These are phyloP conservation scores for Eurytoma adleriae DNA, from an alignment of 2,888 invertebrate genomes.

Conservation along the genomic window DNA sequence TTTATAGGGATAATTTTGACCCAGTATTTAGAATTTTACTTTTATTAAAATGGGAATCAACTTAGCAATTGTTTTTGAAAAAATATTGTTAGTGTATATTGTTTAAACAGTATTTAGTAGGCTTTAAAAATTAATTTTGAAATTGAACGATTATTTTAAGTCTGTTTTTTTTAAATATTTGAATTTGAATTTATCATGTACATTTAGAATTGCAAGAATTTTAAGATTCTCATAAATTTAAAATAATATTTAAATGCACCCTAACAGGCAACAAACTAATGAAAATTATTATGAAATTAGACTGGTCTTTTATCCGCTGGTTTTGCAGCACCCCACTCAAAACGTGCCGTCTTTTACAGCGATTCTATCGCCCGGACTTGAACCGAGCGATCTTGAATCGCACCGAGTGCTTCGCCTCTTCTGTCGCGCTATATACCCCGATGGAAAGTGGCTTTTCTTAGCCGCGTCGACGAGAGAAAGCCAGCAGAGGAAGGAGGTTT, in stretches of 20 bases:
- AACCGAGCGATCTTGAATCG: constrained; percentile 46
- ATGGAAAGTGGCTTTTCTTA: constrained; percentile 53
- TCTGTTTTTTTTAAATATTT: too few relatives aligned
- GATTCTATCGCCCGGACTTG: constrained; percentile 44
- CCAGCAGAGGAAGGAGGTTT: constrained; percentile 50
- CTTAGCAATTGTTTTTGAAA: too few relatives aligned
- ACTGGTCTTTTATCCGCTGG: constrained; percentile 2
- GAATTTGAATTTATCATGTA: too few relatives aligned
- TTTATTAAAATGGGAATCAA: too few relatives aligned
- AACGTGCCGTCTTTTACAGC: constrained; percentile 35
- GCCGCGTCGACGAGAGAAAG: constrained; percentile 24
- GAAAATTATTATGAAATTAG: constrained; percentile 42
- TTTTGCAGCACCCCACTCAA: background rate
- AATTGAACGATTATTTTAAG: too few relatives aligned
- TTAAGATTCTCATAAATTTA: too few relatives aligned
- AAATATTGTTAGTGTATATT: too few relatives aligned
- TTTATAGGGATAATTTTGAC: too few relatives aligned
- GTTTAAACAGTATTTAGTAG: background rate
- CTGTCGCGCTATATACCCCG: constrained; percentile 20
- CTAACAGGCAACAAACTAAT: background rate
- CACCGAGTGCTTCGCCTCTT: constrained; percentile 11
- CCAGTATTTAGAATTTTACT: too few relatives aligned
- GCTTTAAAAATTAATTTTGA: too few relatives aligned
- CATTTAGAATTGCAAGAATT: too few relatives aligned
- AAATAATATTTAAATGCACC: too few relatives aligned